A percentile compares a stretch with the other conserved stretches of the same genome.
Conservation (phyloP, 2,888 invertebrate genomes). For the Coleophora flavipennella region DNA sequence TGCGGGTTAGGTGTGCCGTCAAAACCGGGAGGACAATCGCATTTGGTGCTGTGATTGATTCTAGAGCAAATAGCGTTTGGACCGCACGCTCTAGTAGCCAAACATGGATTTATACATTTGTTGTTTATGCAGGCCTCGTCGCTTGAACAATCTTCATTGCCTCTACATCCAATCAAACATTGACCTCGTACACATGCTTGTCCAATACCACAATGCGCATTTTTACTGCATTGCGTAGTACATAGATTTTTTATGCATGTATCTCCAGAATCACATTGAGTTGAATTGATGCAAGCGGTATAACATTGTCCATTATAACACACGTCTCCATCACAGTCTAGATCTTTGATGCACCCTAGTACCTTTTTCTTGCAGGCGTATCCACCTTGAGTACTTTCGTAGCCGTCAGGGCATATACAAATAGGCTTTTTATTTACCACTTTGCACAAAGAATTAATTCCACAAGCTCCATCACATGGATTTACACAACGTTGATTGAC, state of each 20-base stretch:
- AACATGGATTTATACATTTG: slow-evolving; percentile 88
- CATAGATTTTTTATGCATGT: slow-evolving; percentile 85
- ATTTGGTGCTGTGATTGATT: slow-evolving; percentile 81
- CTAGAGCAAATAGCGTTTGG: slow-evolving; percentile 87
- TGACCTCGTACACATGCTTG: slow-evolving; percentile 87
- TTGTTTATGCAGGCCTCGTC: slow-evolving; percentile 87
- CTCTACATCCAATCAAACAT: slow-evolving; percentile 88
- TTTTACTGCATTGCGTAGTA: slow-evolving; percentile 83
- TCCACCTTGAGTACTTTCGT: slow-evolving; percentile 74
- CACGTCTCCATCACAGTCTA: slow-evolving; percentile 84
- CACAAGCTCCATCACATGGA: slow-evolving; percentile 88
- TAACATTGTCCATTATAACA: slow-evolving; percentile 90
- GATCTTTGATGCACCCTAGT: slow-evolving; percentile 77
- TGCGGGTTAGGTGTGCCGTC: slow-evolving; percentile 90
- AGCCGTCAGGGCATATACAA: slow-evolving; percentile 85
- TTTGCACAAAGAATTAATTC: slow-evolving; percentile 85
- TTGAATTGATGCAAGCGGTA: slow-evolving; percentile 81
- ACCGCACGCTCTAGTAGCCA: slow-evolving; percentile 82
- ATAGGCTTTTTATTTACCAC: slow-evolving; percentile 82
- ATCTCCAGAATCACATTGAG: slow-evolving; percentile 86
- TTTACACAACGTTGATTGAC: slow-evolving; percentile 80
- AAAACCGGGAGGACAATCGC: slow-evolving; percentile 88
- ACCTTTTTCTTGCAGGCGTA: slow-evolving; percentile 81
- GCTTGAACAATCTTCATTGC: slow-evolving; percentile 83
- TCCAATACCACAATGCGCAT: slow-evolving; percentile 83